phyloP scores from a whole-genome alignment of 2,888 invertebrate species.

The Harpagoxenus sublaevis region DNA sequence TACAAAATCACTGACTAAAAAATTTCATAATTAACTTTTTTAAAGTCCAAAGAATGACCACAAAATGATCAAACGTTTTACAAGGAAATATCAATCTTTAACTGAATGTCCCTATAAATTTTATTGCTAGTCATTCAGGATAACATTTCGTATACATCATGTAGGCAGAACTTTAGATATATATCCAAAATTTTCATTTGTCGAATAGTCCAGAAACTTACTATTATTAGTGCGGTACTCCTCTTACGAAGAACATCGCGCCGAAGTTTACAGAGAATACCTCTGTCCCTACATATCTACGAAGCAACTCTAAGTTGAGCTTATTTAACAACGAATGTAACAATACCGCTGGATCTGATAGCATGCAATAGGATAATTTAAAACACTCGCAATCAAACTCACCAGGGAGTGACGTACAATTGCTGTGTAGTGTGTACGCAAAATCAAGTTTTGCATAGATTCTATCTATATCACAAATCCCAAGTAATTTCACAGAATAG shows the following conservation, averaged over 20 bases:
- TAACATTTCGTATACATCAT: not conserved
- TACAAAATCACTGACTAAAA: not conserved
- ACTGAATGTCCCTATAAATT: not conserved
- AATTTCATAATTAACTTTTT: not conserved
- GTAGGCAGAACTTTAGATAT: not conserved
- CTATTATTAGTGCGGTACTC: conserved; percentile 3
- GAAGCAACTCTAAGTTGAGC: not conserved
- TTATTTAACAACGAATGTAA: conserved; percentile 29
- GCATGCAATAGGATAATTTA: conserved; percentile 21
- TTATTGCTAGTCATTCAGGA: not conserved
- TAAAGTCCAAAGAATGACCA: not conserved
- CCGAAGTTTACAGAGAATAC: conserved; percentile 19
- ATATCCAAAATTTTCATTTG: conserved; percentile 20
- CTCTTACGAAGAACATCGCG: conserved; percentile 13
- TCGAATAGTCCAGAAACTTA: conserved; percentile 11
- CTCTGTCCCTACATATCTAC: conserved; percentile 1
- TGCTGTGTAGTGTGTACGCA: not conserved
- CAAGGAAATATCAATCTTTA: not conserved
- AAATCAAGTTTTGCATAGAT: conserved; percentile 14
- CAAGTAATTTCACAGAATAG: not conserved
- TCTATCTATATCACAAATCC: not conserved
- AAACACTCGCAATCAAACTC: conserved; percentile 14
- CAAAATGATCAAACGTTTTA: not conserved
- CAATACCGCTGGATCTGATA: conserved; percentile 15
- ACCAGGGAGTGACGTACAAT: not conserved